Evolutionary conservation across 35 echinoderm and acorn worm genomes (phyloP).

Genomic region (Chiridota heheva): DNA sequence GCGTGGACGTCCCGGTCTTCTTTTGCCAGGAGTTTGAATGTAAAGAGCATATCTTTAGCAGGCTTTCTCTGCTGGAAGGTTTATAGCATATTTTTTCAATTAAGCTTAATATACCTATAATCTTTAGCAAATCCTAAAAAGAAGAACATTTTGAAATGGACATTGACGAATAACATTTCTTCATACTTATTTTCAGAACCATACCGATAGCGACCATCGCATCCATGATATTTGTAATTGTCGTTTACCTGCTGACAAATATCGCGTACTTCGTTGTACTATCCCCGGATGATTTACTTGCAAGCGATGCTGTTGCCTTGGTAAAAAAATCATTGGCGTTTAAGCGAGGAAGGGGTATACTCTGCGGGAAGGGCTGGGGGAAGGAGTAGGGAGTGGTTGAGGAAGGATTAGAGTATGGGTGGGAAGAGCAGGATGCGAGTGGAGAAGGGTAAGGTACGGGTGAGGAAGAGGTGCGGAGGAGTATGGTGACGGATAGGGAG

Average conservation of each 20-base stretch:
- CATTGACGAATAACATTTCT: neutral
- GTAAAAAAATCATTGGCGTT: too few relatives aligned
- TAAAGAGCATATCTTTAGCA: too few relatives aligned
- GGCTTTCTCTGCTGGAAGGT: neutral
- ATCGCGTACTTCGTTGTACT: constrained; percentile 58
- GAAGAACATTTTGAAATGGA: neutral
- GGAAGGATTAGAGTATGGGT: too few relatives aligned
- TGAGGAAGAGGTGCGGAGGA: too few relatives aligned
- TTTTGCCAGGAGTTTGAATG: too few relatives aligned
- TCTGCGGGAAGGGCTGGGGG: too few relatives aligned
- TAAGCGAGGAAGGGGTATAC: too few relatives aligned
- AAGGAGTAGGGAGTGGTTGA: too few relatives aligned
- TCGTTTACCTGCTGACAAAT: constrained; percentile 49
- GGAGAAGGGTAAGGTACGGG: too few relatives aligned
- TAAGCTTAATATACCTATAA: neutral
- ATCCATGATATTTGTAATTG: constrained; percentile 38
- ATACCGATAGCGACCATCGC: constrained; percentile 27
- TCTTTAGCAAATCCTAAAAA: neutral
- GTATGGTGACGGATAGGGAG: too few relatives aligned
- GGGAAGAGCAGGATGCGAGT: too few relatives aligned
- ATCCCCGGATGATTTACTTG: constrained; percentile 45
- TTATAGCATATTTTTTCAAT: neutral
- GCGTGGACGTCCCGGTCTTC: too few relatives aligned
- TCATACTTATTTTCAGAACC: constrained; percentile 4
- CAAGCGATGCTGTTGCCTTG: constrained; percentile 49